These are phyloP conservation scores for Hymenopus coronatus DNA, from an alignment of 2,888 invertebrate genomes.

Conservation along the genomic window DNA sequence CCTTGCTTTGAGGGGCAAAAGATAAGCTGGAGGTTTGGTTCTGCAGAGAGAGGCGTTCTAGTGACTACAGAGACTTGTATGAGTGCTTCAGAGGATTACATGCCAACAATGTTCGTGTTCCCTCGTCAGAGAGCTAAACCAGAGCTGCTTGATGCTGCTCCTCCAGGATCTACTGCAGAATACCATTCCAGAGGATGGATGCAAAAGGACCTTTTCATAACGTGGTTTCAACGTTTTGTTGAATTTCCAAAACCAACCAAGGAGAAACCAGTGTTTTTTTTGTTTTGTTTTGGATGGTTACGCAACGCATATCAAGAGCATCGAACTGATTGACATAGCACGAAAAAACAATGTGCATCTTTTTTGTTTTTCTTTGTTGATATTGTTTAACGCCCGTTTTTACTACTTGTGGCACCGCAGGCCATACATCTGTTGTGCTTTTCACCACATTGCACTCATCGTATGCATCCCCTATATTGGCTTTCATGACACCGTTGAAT, in stretches of 20 bases:
- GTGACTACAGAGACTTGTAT: slow-evolving; percentile 40
- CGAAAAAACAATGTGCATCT: slow-evolving; percentile 36
- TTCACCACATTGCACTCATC: slow-evolving; percentile 39
- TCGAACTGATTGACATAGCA: slow-evolving; percentile 36
- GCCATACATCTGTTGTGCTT: no score
- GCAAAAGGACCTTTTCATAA: slow-evolving; percentile 4
- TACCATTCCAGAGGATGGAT: slow-evolving; percentile 38
- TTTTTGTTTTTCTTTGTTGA: no score
- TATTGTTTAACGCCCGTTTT: no score
- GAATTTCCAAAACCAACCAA: slow-evolving; percentile 37
- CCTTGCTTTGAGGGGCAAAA: no score
- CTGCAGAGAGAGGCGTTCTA: slow-evolving; percentile 41
- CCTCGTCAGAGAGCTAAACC: no score
- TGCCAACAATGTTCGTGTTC: slow-evolving; percentile 44
- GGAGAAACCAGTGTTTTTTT: slow-evolving; percentile 40
- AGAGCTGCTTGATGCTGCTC: slow-evolving; percentile 42
- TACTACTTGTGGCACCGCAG: no score
- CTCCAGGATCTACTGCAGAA: no score
- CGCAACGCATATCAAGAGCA: slow-evolving; percentile 40
- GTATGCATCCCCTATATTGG: slow-evolving; percentile 37
- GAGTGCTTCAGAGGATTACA: slow-evolving; percentile 39
- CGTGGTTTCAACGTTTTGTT: slow-evolving; percentile 33
- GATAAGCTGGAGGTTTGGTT: slow-evolving; percentile 35
- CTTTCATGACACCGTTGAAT: no score
- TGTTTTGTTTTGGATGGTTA: slow-evolving; percentile 44